phyloP scores from a whole-genome alignment of 35 echinoderm and acorn worm genomes.

The Acanthaster planci region DNA sequence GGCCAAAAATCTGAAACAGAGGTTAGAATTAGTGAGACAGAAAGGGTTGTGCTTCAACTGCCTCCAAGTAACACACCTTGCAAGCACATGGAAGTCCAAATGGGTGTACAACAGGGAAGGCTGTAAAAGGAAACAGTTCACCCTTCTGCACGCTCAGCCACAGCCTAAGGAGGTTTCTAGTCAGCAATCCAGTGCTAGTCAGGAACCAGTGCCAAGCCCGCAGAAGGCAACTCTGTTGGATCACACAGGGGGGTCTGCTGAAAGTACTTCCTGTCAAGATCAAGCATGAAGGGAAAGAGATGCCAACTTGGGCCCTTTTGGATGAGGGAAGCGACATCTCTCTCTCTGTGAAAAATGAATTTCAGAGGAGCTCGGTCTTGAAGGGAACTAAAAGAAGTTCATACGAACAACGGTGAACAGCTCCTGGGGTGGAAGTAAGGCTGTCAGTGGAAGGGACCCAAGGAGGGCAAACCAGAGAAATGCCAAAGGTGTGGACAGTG shows the following conservation, averaged over 20 bases:
- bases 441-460: not conserved
- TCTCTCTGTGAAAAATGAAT: not conserved
- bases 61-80: slow-evolving; percentile 22
- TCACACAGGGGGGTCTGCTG: slow-evolving; percentile 16
- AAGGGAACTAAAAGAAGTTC: no score
- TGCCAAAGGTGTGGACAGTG: slow-evolving; percentile 40
- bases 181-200: slow-evolving; percentile 30
- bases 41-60: slow-evolving; percentile 61
- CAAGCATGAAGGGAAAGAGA: not conserved
- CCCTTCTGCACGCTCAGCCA: slow-evolving; percentile 32
- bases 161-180: not conserved
- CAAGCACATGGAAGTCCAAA: slow-evolving; percentile 24
- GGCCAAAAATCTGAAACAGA: slow-evolving; percentile 14
- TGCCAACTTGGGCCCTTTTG: slow-evolving; percentile 44
- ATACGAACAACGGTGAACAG: no score
- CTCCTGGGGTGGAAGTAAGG: no score
- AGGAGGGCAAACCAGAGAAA: slow-evolving; percentile 8
- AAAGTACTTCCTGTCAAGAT: slow-evolving; percentile 53
- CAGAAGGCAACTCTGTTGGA: not conserved
- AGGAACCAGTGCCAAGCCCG: not conserved
- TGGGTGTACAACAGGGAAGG: slow-evolving; percentile 23
- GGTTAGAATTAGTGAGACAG: slow-evolving; percentile 12
- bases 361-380: no score
- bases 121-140: slow-evolving; percentile 56
- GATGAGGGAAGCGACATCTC: slow-evolving; percentile 44